Percentiles rank a stretch among this genome's conserved stretches.
These are phyloP conservation scores for Artibeus jamaicensis DNA, from an alignment of 2,797 vertebrate genomes.

Conservation along the genomic window DNA sequence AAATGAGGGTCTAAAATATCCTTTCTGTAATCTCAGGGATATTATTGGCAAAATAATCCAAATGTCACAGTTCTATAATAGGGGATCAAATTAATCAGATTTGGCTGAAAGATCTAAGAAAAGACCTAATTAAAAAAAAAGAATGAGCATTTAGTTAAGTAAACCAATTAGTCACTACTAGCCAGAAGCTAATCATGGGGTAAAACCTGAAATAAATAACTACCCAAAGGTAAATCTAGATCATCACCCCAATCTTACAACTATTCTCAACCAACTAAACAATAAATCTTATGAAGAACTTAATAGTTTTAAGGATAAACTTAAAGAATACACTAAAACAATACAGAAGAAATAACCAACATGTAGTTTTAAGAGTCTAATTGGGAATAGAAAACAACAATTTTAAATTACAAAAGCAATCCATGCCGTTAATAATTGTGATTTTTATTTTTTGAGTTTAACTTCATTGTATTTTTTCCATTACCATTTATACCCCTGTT, in stretches of 20 bases:
- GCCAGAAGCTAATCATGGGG: not conserved
- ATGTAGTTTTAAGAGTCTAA: not conserved
- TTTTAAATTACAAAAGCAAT: constrained; percentile 12
- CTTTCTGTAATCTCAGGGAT: not conserved
- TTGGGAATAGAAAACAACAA: not conserved
- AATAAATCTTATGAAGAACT: not conserved
- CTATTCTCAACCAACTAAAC: constrained; percentile 26
- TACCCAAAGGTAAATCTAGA: not conserved
- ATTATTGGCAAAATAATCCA: not conserved
- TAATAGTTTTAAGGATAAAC: not conserved
- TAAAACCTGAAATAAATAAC: constrained; percentile 11
- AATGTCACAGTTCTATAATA: not conserved
- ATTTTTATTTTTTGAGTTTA: not conserved
- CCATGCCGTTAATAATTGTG: not conserved
- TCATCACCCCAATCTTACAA: not conserved
- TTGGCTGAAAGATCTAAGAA: not conserved
- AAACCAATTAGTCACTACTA: not conserved
- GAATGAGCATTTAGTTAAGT: not conserved
- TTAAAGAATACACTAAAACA: not conserved
- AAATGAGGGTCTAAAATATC: not conserved
- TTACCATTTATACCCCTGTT: not conserved
- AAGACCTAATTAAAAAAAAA: not conserved
- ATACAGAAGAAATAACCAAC: not conserved
- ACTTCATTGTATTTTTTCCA: not conserved
- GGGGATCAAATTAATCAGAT: not conserved